Conservation (phyloP, 2,113 vertebrate genomes). For the Chauna torquata region DNA sequence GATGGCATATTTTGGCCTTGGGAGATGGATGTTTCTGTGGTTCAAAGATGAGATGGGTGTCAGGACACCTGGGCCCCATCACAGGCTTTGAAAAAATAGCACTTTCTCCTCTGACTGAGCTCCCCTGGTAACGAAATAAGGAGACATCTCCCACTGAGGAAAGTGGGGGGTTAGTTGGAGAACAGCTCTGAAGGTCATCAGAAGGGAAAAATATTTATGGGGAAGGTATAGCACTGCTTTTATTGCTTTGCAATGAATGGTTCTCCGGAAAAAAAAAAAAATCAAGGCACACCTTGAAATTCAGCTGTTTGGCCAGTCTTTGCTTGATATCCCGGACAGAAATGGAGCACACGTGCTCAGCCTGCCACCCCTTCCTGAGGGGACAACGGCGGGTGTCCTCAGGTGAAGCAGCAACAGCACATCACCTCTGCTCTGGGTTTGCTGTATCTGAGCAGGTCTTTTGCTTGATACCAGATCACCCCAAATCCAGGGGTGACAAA, state of each 20-base stretch:
- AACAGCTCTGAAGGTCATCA: background rate
- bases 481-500: background rate
- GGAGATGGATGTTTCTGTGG: background rate
- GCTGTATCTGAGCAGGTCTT: background rate
- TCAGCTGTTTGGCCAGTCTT: background rate
- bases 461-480: background rate
- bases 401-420: background rate
- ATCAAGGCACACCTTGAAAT: background rate
- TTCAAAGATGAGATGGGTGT: background rate
- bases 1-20: background rate
- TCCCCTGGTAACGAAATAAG: background rate
- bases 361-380: background rate
- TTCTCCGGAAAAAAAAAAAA: background rate
- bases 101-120: background rate
- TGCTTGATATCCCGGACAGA: background rate
- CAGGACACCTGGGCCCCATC: slow-evolving; percentile 9
- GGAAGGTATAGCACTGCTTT: background rate
- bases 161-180: background rate
- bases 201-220: background rate
- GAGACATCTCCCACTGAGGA: background rate
- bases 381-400: background rate
- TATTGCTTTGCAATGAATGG: background rate
- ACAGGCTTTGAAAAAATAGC: background rate
- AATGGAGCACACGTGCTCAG: rapidly evolving
- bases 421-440: rapidly evolving